Evolutionary conservation across 2,797 vertebrate species (phyloP).

Genomic region (Sphaeramia orbicularis): DNA sequence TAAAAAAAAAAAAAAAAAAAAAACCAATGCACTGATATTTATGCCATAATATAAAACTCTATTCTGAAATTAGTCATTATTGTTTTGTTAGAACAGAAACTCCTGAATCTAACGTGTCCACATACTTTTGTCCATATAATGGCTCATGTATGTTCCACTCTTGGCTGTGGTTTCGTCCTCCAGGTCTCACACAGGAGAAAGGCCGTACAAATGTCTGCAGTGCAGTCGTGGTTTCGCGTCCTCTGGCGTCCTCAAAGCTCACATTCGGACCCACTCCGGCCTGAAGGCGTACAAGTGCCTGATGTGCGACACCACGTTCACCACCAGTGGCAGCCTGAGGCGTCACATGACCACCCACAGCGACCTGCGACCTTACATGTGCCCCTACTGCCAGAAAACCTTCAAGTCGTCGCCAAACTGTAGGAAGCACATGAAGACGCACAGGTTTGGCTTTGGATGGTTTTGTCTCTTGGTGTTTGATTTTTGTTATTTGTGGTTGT

Average conservation of each 20-base stretch:
- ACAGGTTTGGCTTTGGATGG: constrained; percentile 87
- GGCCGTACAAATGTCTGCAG: constrained; percentile 96
- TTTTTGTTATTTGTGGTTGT: too few relatives aligned
- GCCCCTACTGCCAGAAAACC: constrained; percentile 98
- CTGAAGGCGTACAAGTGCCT: constrained; percentile 97
- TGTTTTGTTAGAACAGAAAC: too few relatives aligned
- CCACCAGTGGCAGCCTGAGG: constrained; percentile 95
- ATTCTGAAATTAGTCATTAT: too few relatives aligned
- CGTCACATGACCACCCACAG: constrained; percentile 98
- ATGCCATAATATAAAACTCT: too few relatives aligned
- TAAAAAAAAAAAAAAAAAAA: too few relatives aligned
- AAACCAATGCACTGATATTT: too few relatives aligned
- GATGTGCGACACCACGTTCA: constrained; percentile 96
- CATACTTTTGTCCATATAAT: too few relatives aligned
- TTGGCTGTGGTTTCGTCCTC: too few relatives aligned
- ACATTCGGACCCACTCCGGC: constrained; percentile 95
- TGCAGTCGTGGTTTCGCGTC: constrained; percentile 98
- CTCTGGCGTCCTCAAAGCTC: constrained; percentile 97
- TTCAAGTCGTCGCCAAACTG: constrained; percentile 99
- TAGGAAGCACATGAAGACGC: constrained; percentile 99
- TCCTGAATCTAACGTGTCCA: too few relatives aligned
- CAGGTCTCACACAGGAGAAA: constrained; percentile 98
- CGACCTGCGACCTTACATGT: constrained; percentile 97
- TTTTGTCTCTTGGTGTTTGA: too few relatives aligned
- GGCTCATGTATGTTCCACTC: too few relatives aligned